These are phyloP conservation scores for Diarsia mendica DNA, from an alignment of 2,888 invertebrate species.

Conservation along the genomic window DNA sequence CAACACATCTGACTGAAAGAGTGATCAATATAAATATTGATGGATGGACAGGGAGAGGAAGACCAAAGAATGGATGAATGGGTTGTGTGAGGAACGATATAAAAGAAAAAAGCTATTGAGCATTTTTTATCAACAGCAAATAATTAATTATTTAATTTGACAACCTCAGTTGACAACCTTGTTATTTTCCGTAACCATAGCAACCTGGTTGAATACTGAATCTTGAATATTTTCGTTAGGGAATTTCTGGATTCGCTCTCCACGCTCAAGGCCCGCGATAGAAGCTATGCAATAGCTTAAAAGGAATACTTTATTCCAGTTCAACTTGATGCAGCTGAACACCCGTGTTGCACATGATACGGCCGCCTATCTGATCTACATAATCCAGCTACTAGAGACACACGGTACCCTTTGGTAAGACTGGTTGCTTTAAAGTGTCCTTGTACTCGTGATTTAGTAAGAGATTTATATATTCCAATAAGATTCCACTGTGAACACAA, in stretches of 20 bases:
- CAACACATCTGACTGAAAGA: background rate
- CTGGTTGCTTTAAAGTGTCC: background rate
- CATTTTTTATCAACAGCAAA: no score
- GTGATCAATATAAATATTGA: background rate
- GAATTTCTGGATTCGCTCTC: no score
- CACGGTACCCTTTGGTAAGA: background rate
- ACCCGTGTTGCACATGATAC: background rate
- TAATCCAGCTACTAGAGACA: background rate
- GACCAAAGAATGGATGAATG: background rate
- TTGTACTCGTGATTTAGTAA: background rate
- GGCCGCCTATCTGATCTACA: background rate
- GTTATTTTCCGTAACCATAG: no score
- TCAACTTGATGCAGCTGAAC: background rate
- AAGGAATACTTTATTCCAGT: background rate
- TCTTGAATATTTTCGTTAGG: no score
- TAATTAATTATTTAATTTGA: no score
- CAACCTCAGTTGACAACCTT: no score
- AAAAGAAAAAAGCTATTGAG: no score
- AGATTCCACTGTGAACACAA: conserved; percentile 13
- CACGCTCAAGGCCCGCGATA: no score
- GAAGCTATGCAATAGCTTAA: no score
- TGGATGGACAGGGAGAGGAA: background rate
- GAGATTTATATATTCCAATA: background rate
- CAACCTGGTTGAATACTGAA: no score
- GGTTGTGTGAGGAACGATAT: background rate